phyloP scores from a whole-genome alignment of 2,113 vertebrate genomes.

The Macheiramphus alcinus region DNA sequence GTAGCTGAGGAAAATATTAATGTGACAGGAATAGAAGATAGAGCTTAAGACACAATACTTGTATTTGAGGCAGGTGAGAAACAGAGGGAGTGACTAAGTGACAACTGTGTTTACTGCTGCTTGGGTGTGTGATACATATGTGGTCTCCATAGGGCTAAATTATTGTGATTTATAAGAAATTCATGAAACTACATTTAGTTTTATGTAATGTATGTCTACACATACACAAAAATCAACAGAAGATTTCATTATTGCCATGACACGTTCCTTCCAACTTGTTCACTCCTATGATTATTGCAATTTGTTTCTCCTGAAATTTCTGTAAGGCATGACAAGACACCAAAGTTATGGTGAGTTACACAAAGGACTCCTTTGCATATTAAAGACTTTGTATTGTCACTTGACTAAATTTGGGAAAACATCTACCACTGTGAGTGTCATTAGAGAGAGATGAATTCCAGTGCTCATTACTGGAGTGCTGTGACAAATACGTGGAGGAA shows the following conservation, averaged over 20 bases:
- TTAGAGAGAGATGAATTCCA: constrained; percentile 33
- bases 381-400: constrained; percentile 46
- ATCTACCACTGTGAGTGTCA: constrained; percentile 22
- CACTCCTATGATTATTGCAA: not conserved
- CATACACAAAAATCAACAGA: not conserved
- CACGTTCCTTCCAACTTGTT: not conserved
- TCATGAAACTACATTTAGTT: not conserved
- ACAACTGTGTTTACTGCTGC: not conserved
- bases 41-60: not conserved
- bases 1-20: not conserved
- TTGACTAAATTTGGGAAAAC: constrained; percentile 49
- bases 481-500: constrained; percentile 19
- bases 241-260: not conserved
- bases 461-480: constrained; percentile 19
- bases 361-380: constrained; percentile 54
- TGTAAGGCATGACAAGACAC: constrained; percentile 38
- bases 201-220: not conserved
- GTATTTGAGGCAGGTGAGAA: not conserved
- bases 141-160: not conserved
- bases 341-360: constrained; percentile 29
- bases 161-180: not conserved
- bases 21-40: not conserved
- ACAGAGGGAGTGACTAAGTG: not conserved
- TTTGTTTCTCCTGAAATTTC: constrained; percentile 29
- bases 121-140: rapidly evolving